Conservation (phyloP, 2,888 invertebrate genomes). For the Operophtera brumata region DNA sequence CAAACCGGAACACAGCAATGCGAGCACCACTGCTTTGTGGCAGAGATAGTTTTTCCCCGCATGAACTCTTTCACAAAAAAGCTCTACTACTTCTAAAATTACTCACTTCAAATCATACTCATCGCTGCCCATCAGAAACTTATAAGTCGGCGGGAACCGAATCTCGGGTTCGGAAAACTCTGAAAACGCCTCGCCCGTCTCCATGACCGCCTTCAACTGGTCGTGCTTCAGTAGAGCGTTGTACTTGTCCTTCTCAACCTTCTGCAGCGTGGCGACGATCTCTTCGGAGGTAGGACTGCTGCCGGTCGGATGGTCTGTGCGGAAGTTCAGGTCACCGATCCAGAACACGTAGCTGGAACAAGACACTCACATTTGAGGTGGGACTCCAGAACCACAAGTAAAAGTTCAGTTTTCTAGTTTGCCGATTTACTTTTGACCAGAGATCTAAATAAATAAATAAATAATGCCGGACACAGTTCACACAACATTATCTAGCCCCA, state of each 20-base stretch:
- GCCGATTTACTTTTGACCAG: no score
- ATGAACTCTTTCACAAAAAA: no score
- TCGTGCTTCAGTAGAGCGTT: conserved; percentile 86
- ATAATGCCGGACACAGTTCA: no score
- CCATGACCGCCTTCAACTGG: conserved; percentile 86
- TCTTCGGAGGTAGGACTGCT: conserved; percentile 82
- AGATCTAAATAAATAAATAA: no score
- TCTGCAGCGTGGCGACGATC: conserved; percentile 83
- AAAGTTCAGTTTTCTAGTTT: no score
- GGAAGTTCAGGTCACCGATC: conserved; percentile 95
- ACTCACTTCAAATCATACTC: conserved; percentile 90
- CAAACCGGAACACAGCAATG: no score
- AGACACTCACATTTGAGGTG: not conserved
- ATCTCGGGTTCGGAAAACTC: conserved; percentile 87
- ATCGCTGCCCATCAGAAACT: conserved; percentile 87
- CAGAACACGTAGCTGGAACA: conserved; percentile 91
- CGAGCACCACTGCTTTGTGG: no score
- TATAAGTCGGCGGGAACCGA: conserved; percentile 93
- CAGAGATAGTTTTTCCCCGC: no score
- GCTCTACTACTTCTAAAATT: not conserved
- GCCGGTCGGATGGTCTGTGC: conserved; percentile 84
- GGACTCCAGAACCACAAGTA: no score
- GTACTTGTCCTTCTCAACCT: conserved; percentile 84
- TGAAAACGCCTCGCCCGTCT: conserved; percentile 89
- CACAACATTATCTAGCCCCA: no score